Conservation (phyloP, 2,797 vertebrate genomes). For the Apodemus agrarius region DNA sequence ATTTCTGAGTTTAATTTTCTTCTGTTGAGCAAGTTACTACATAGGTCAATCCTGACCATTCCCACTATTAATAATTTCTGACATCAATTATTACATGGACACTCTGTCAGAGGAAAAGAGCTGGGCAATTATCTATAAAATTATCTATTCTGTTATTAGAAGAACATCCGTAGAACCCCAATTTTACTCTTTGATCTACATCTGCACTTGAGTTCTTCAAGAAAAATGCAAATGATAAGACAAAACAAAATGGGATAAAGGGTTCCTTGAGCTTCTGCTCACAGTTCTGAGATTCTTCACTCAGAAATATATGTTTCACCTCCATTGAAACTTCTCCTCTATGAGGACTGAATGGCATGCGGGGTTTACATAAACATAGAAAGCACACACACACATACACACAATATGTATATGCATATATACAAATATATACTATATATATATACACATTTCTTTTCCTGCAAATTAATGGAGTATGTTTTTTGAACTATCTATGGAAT, state of each 20-base stretch:
- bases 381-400: no score
- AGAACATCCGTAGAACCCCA: neutral
- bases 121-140: neutral
- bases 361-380: neutral
- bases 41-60: neutral
- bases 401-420: no score
- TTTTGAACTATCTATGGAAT: neutral
- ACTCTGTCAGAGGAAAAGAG: neutral
- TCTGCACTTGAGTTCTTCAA: neutral
- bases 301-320: neutral
- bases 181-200: neutral
- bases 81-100: neutral
- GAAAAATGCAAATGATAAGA: neutral
- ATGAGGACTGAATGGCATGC: neutral
- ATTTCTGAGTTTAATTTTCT: no score
- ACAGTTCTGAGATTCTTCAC: neutral
- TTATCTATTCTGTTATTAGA: neutral
- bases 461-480: neutral
- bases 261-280: neutral
- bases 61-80: neutral
- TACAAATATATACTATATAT: neutral
- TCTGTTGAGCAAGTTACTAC: neutral
- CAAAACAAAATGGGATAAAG: neutral
- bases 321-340: neutral
- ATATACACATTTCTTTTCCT: neutral